Percentiles rank a stretch among this genome's conserved stretches.
These are phyloP conservation scores for Eucriotettix oculatus DNA, from an alignment of 2,888 invertebrate species.

Conservation along the genomic window DNA sequence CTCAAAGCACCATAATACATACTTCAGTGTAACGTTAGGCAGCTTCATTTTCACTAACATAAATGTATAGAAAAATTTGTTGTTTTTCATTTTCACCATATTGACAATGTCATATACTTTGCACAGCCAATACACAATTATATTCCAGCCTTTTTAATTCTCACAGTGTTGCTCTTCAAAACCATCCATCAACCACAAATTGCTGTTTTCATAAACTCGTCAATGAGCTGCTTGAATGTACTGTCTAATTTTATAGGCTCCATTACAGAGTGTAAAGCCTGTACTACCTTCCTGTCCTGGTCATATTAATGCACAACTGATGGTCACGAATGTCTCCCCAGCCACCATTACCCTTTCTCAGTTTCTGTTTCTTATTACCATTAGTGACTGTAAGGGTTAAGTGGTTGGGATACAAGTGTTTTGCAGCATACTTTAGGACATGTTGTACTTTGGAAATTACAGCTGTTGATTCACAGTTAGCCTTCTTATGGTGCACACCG, in stretches of 20 bases:
- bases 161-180: no score
- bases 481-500: slow-evolving; percentile 90
- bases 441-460: slow-evolving; percentile 73
- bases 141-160: no score
- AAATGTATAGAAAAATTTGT: no score
- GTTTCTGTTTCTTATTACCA: slow-evolving; percentile 48
- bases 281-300: slow-evolving; percentile 27
- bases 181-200: no score
- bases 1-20: no score
- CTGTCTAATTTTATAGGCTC: not conserved
- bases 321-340: slow-evolving; percentile 92
- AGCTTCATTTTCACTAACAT: no score
- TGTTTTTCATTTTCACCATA: no score
- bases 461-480: slow-evolving; percentile 72
- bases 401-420: slow-evolving; percentile 52
- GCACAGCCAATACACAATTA: no score
- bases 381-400: slow-evolving; percentile 48
- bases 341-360: slow-evolving; percentile 86
- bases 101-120: no score
- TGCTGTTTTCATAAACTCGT: no score
- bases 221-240: no score
- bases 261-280: not conserved
- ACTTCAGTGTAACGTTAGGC: no score
- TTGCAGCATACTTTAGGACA: slow-evolving; percentile 50
- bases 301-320: slow-evolving; percentile 62